Conservation (phyloP, 2,113 vertebrate genomes). For the Rhinogobius similis region DNA sequence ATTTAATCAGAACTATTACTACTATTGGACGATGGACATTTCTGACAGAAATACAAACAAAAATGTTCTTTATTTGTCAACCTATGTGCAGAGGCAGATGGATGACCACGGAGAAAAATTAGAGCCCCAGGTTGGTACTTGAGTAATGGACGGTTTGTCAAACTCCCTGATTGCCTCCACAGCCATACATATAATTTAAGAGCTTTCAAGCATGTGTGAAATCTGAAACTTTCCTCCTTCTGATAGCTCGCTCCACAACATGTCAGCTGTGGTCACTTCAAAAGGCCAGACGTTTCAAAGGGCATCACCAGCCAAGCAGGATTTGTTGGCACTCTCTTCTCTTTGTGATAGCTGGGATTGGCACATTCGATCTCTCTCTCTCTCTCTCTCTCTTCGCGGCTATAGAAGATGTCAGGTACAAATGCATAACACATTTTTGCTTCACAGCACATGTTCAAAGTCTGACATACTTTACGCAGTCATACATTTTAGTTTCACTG, state of each 20-base stretch:
- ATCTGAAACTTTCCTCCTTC: constrained; percentile 22
- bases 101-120: constrained; percentile 8
- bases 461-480: neutral
- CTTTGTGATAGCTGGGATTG: constrained; percentile 12
- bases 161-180: constrained; percentile 23
- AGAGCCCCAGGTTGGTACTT: constrained; percentile 10
- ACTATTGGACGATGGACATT: too few relatives aligned
- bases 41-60: neutral
- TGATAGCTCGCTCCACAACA: constrained; percentile 18
- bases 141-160: constrained; percentile 37
- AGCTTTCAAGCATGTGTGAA: constrained; percentile 22
- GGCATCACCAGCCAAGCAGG: neutral
- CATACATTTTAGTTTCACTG: constrained; percentile 15
- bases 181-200: constrained; percentile 30
- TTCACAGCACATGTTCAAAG: constrained; percentile 5
- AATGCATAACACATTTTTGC: constrained; percentile 12
- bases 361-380: neutral
- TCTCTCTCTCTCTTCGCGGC: constrained; percentile 1
- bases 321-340: constrained; percentile 2
- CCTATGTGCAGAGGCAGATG: neutral
- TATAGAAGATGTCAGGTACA: constrained; percentile 17
- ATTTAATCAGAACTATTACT: too few relatives aligned
- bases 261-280: constrained; percentile 6
- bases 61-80: neutral
- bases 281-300: constrained; percentile 10